phyloP scores from a whole-genome alignment of 2,797 vertebrate species.

The Prionace glauca region DNA sequence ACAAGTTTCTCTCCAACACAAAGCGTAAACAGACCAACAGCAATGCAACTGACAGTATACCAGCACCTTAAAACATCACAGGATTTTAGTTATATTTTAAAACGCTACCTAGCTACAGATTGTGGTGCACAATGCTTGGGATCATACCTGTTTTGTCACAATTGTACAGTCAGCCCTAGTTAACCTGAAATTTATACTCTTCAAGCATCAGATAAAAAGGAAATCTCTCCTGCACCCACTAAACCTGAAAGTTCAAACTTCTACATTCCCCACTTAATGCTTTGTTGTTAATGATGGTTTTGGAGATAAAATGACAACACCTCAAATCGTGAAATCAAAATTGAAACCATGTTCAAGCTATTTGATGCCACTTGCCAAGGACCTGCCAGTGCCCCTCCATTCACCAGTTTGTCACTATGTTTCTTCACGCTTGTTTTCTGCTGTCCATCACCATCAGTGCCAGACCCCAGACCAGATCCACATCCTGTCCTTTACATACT shows the following conservation, averaged over 20 bases:
- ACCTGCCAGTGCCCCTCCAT: neutral
- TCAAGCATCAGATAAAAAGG: neutral
- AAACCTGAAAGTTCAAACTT: neutral
- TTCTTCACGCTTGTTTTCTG: neutral
- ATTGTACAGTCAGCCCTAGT: neutral
- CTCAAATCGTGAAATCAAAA: neutral
- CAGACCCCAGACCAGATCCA: neutral
- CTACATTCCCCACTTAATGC: neutral
- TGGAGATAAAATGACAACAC: neutral
- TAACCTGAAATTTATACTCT: neutral
- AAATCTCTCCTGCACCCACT: neutral
- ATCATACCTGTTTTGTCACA: neutral
- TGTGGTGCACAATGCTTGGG: neutral
- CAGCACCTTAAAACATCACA: neutral
- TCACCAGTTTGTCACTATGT: neutral
- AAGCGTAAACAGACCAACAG: neutral
- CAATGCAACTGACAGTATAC: neutral
- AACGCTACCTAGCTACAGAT: neutral
- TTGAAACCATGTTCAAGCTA: neutral
- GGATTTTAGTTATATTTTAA: neutral
- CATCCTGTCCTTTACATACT: neutral
- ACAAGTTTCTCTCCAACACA: neutral
- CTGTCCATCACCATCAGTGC: neutral
- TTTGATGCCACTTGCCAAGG: neutral
- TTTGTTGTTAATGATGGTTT: neutral